Base-by-base conservation (phyloP, 2,113 vertebrate genomes). In the Aix galericulata region DNA sequence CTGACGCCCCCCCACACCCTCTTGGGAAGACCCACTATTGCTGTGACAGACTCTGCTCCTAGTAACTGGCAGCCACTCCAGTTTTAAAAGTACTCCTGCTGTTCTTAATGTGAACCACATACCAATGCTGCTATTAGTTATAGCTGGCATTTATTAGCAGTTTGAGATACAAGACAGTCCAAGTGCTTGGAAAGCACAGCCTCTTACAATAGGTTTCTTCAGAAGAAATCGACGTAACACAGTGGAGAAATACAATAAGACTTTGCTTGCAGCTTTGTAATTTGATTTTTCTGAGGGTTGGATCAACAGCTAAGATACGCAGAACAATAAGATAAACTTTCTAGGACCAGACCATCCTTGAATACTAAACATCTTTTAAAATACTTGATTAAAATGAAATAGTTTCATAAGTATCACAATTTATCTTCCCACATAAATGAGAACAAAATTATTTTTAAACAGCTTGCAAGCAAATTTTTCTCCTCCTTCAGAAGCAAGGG, bases 391-490 rank as follows among this genome's bases (percentile, higher is more conserved):
- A 79, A 87, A 93, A 87, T 64, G 7, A 88, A 76, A 91, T 27
- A 4, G 3, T 86, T 95, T 89, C 59, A 23, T 81, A 89, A 76
- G 62, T 32, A 85, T 66, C 31, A 11, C 29, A 26, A 71, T 91
- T 93, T 80, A 42, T 88, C 59, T 88, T 88, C 75, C 89, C 82
- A 77, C n/a, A 82, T 58, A 89, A 94, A 80, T 82, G 84, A 91
- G 71, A 89, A 89, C 9, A 91, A 80, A 88, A 96, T 74, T 73
- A 82, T 44, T 62, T 94, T 88, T 66, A 64, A 64, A 29, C 38
- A 64, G 38, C 26, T 64, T 27, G 11, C 17, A 64, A 64, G 36
- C 36, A 40, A 64, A 18, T 64, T 64, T 40, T 64, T 64, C 17
- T 55, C 26, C 17, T 64, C 38, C 38, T 64, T 64, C 38, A 40